Percentiles rank a stretch among this genome's conserved stretches.
Conservation (phyloP, 2,797 vertebrate genomes). For the Gymnothorax javanicus region DNA sequence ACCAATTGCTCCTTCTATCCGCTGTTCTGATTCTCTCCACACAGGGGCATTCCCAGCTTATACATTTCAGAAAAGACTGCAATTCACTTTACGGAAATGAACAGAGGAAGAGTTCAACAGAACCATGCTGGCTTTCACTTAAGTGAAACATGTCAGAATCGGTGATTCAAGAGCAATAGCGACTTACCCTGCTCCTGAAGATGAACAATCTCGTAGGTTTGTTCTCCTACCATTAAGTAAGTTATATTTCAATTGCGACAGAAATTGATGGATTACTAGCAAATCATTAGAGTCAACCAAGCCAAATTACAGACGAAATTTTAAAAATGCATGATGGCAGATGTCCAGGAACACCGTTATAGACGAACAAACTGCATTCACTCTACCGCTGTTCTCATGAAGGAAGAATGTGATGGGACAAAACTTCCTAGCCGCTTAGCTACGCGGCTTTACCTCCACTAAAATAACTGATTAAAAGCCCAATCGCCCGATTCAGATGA, state of each 20-base stretch:
- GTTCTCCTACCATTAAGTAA: too few species aligned
- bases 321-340: too few species aligned
- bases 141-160: not conserved
- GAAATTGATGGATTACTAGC: too few species aligned
- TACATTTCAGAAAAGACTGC: not conserved
- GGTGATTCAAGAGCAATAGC: not conserved
- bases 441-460: too few species aligned
- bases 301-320: too few species aligned
- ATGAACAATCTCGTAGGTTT: too few species aligned
- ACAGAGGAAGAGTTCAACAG: not conserved
- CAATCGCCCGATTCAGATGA: not conserved
- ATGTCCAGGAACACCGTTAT: too few species aligned
- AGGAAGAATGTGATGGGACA: too few species aligned
- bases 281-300: too few species aligned
- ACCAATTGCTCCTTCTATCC: not conserved
- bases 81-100: not conserved
- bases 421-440: too few species aligned
- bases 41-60: not conserved
- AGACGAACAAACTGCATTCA: not conserved
- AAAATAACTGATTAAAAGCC: not conserved
- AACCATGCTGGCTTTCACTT: not conserved
- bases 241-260: too few species aligned
- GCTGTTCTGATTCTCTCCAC: not conserved
- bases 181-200: too few species aligned
- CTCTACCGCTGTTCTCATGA: not conserved